These are phyloP conservation scores for Lypha dubia DNA, from an alignment of 2,888 invertebrate species.

Conservation along the genomic window DNA sequence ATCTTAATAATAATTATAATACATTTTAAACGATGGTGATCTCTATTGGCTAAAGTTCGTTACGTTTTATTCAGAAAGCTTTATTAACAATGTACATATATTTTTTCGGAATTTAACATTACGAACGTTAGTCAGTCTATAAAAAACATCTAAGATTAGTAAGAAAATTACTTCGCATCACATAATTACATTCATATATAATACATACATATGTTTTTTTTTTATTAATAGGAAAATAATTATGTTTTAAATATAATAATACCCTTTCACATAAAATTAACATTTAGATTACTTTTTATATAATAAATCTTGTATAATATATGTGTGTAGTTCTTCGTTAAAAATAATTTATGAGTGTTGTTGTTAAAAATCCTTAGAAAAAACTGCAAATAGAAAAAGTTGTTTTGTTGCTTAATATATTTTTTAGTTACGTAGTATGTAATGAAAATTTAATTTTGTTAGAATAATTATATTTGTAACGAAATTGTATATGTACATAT, in stretches of 20 bases:
- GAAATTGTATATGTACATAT: not conserved
- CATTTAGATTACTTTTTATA: not conserved
- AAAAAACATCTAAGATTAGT: too few relatives aligned
- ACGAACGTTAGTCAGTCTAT: too few relatives aligned
- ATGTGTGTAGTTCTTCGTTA: not conserved
- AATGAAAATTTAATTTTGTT: not conserved
- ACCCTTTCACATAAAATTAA: not conserved
- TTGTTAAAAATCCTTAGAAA: conserved; percentile 68
- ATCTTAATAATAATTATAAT: conserved; percentile 42
- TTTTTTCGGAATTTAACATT: too few relatives aligned
- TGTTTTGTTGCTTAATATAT: conserved; percentile 52
- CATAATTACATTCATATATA: too few relatives aligned
- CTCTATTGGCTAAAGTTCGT: too few relatives aligned
- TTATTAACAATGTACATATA: too few relatives aligned
- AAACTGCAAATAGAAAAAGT: conserved; percentile 73
- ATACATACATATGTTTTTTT: too few relatives aligned
- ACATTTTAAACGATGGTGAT: too few relatives aligned
- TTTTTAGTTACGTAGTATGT: not conserved
- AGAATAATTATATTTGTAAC: conserved; percentile 10
- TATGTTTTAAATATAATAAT: conserved; percentile 11
- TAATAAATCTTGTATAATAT: conserved; percentile 33
- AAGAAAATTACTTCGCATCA: too few relatives aligned
- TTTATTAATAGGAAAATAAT: not conserved
- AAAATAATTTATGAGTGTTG: conserved; percentile 63
- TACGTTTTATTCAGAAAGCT: too few relatives aligned